These are phyloP conservation scores for Folsomia manolachei DNA, from an alignment of 2,888 invertebrate genomes.

Conservation along the genomic window DNA sequence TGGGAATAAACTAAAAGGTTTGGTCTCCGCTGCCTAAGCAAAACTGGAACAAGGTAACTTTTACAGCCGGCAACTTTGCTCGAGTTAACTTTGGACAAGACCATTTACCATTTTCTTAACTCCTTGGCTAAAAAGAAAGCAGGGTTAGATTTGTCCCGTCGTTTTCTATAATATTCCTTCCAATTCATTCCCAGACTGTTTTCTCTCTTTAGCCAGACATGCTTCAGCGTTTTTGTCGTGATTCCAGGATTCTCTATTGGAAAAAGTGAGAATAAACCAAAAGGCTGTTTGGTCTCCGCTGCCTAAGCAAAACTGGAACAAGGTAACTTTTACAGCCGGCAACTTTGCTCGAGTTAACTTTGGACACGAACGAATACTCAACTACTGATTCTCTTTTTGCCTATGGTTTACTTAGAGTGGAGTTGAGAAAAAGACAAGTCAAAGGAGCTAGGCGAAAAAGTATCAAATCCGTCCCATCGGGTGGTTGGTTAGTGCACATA, in stretches of 20 bases:
- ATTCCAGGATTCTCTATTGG: neutral
- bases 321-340: neutral
- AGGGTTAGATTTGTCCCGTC: neutral
- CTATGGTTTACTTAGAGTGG: neutral
- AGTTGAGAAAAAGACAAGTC: neutral
- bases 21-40: neutral
- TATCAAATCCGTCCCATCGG: neutral
- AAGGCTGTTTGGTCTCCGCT: neutral
- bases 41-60: neutral
- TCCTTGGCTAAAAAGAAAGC: neutral
- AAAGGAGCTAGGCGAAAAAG: neutral
- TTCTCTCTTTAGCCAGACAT: no score
- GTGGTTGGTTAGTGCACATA: neutral
- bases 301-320: neutral
- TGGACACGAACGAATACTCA: neutral
- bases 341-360: conserved; percentile 12
- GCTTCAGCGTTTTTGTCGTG: no score
- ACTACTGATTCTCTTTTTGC: neutral
- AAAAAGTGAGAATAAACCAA: neutral
- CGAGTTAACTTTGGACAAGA: conserved; percentile 12
- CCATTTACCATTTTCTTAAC: neutral
- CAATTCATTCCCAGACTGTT: neutral
- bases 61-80: neutral
- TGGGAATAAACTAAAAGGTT: neutral
- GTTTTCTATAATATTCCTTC: neutral